These are phyloP conservation scores for Cotesia typhae DNA, from an alignment of 1,140 invertebrate species.

Conservation along the genomic window DNA sequence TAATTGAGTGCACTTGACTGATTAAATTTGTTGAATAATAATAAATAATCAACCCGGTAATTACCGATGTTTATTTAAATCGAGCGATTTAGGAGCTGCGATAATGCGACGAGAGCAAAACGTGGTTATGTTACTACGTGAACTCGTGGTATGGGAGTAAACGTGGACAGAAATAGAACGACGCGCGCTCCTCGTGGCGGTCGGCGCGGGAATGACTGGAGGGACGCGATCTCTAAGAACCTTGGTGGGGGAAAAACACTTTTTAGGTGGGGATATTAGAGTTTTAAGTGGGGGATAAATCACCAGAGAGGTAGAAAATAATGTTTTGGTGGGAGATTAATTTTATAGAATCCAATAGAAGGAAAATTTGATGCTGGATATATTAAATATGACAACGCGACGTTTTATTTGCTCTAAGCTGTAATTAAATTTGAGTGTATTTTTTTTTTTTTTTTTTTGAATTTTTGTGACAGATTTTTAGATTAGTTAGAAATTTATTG, in stretches of 20 bases:
- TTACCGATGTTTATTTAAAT: neutral
- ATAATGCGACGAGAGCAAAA: slow-evolving; percentile 3
- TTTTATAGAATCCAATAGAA: no score
- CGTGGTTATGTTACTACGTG: slow-evolving; percentile 19
- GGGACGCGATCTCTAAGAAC: slow-evolving; percentile 39
- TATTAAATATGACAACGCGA: neutral
- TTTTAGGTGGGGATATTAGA: slow-evolving; percentile 18
- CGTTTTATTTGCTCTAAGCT: no score
- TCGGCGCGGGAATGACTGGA: slow-evolving; percentile 57
- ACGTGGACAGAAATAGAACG: slow-evolving; percentile 34
- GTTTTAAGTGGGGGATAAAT: slow-evolving; percentile 4
- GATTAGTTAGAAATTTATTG: no score
- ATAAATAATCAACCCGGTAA: neutral
- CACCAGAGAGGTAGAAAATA: neutral
- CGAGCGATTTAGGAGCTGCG: no score
- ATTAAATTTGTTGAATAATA: neutral
- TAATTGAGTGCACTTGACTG: no score
- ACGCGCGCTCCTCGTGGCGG: slow-evolving; percentile 51
- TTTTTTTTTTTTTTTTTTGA: no score
- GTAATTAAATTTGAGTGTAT: no score
- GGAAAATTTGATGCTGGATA: neutral
- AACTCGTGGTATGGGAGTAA: slow-evolving; percentile 46
- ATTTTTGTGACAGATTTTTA: no score
- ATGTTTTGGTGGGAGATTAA: no score
- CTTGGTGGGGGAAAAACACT: slow-evolving; percentile 30